Percentiles rank a stretch among this genome's conserved stretches.
phyloP scores from a whole-genome alignment of 2,113 vertebrate genomes.

The Bos javanicus region DNA sequence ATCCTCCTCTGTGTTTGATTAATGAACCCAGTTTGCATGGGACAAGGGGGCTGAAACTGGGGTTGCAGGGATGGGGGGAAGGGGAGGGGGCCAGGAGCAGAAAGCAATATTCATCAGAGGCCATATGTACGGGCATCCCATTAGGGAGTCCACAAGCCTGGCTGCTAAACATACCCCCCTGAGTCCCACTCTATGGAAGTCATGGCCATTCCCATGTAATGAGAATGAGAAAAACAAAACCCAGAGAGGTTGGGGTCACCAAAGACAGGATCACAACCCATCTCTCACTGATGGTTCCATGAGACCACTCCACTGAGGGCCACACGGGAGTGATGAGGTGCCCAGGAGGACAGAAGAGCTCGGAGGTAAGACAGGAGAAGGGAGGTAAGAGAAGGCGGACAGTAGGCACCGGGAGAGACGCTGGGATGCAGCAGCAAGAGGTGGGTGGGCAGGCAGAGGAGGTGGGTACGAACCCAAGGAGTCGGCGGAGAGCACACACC shows the following conservation, averaged over 20 bases:
- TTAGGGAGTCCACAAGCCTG: neutral
- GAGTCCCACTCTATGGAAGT: neutral
- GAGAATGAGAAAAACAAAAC: neutral
- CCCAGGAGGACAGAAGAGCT: neutral
- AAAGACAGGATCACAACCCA: neutral
- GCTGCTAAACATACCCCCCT: neutral
- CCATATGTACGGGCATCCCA: rapidly evolving
- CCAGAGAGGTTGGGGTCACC: neutral
- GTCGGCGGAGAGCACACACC: no score
- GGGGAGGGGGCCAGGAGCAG: neutral
- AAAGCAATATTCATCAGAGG: neutral
- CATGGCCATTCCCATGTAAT: neutral
- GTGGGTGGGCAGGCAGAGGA: neutral
- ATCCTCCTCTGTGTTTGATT: constrained; percentile 74
- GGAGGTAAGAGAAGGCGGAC: neutral
- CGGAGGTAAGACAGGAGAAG: neutral
- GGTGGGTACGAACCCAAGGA: no score
- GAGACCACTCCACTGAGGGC: neutral
- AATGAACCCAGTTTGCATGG: constrained; percentile 67
- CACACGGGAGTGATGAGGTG: neutral
- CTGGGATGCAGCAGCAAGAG: neutral
- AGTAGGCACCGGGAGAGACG: neutral
- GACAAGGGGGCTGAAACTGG: constrained; percentile 7
- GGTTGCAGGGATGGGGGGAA: neutral
- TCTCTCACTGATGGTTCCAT: neutral